Evolutionary conservation across 2,888 invertebrate species (phyloP).

Genomic region (Acrobeloides nanus): DNA sequence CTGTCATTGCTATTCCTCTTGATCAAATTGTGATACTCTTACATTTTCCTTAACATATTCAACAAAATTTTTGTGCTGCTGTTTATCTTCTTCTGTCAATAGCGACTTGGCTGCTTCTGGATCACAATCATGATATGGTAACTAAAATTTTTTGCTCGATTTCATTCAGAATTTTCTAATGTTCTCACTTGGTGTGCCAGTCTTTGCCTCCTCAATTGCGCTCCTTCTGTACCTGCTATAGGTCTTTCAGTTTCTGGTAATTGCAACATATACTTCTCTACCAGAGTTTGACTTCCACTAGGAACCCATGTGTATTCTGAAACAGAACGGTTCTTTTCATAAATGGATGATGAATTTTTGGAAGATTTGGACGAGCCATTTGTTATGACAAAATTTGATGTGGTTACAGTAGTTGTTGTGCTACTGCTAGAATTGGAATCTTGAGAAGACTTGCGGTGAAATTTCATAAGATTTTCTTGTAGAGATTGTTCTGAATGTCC

Average conservation of each 20-base stretch:
- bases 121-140: slow-evolving; percentile 49
- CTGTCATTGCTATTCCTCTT: too few species aligned
- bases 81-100: slow-evolving; percentile 31
- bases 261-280: slow-evolving; percentile 63
- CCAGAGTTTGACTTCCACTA: slow-evolving; percentile 51
- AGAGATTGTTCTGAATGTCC: too few species aligned
- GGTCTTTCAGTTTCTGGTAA: slow-evolving; percentile 64
- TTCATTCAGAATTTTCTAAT: not conserved
- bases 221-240: slow-evolving; percentile 73
- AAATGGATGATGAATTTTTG: too few species aligned
- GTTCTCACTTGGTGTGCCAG: slow-evolving; percentile 71
- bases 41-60: slow-evolving; percentile 35
- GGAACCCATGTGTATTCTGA: slow-evolving; percentile 41
- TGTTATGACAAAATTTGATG: too few species aligned
- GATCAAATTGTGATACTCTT: too few species aligned
- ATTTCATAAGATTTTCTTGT: too few species aligned
- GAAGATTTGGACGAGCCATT: too few species aligned
- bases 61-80: slow-evolving; percentile 39
- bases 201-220: slow-evolving; percentile 70
- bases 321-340: not conserved
- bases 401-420: too few species aligned
- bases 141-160: slow-evolving; percentile 14
- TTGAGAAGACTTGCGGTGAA: too few species aligned
- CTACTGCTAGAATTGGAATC: too few species aligned
- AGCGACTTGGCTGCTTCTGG: slow-evolving; percentile 32